phyloP scores from a whole-genome alignment of 2,113 vertebrate genomes.

The Microcebus jonahi region DNA sequence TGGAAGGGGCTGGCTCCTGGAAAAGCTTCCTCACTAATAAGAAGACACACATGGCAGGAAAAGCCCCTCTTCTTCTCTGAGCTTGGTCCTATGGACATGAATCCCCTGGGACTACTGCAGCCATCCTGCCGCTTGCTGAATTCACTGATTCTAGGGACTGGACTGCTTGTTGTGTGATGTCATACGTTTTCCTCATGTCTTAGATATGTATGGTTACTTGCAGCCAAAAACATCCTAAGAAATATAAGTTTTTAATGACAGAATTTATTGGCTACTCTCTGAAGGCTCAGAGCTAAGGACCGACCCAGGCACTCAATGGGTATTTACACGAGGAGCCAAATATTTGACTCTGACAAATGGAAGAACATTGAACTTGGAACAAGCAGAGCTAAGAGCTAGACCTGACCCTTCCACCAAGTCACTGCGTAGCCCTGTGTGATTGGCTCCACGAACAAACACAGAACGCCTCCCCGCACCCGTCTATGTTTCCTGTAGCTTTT shows the following conservation, averaged over 20 bases:
- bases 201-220: neutral
- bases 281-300: neutral
- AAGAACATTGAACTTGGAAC: neutral
- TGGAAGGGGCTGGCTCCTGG: neutral
- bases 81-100: neutral
- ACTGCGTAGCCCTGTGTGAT: neutral
- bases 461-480: too few relatives aligned
- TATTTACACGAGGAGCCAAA: neutral
- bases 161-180: neutral
- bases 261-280: neutral
- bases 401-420: neutral
- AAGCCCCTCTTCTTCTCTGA: neutral
- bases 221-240: neutral
- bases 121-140: too few relatives aligned
- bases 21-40: neutral
- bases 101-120: neutral
- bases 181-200: neutral
- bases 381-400: neutral
- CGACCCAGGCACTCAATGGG: neutral
- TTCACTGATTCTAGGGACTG: neutral
- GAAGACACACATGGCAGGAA: neutral
- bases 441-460: too few relatives aligned
- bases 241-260: neutral
- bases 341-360: neutral
- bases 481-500: too few relatives aligned